phyloP scores from a whole-genome alignment of 2,888 invertebrate species.

The Leptinotarsa haldemani region DNA sequence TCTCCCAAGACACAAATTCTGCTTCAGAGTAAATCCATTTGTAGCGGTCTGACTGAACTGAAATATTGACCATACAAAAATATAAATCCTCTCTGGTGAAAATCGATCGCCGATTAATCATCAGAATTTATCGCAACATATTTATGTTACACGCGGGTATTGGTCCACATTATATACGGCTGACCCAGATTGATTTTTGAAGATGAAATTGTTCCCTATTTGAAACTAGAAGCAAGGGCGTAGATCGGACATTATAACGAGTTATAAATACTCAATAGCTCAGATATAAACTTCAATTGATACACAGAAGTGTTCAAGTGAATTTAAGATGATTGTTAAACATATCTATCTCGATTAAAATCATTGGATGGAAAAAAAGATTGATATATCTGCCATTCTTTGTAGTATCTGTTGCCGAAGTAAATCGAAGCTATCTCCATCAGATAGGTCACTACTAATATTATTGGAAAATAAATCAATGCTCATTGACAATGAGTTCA shows the following conservation, averaged over 20 bases:
- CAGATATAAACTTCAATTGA: too few species aligned
- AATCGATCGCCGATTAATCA: constrained; percentile 37
- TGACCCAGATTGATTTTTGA: constrained; percentile 38
- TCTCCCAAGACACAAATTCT: background rate
- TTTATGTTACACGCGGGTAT: constrained; percentile 30
- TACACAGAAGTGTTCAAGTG: too few species aligned
- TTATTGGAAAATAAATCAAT: too few species aligned
- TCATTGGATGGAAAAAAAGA: too few species aligned
- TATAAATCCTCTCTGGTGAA: constrained; percentile 8
- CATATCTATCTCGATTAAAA: too few species aligned
- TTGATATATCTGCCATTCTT: too few species aligned
- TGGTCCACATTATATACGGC: constrained; percentile 28
- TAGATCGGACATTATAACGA: background rate
- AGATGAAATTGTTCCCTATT: constrained; percentile 38
- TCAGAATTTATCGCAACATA: constrained; percentile 38
- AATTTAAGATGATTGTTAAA: too few species aligned
- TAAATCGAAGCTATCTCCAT: too few species aligned
- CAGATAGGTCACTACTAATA: too few species aligned
- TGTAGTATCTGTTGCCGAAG: too few species aligned
- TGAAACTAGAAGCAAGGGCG: constrained; percentile 38
- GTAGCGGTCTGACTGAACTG: background rate
- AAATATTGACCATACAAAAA: constrained; percentile 12
- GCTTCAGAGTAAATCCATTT: background rate
- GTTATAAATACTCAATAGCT: too few species aligned
- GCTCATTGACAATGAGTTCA: too few species aligned